A percentile compares a stretch with the other conserved stretches of the same genome.
phyloP scores from a whole-genome alignment of 2,797 vertebrate genomes.

The Todus mexicanus region DNA sequence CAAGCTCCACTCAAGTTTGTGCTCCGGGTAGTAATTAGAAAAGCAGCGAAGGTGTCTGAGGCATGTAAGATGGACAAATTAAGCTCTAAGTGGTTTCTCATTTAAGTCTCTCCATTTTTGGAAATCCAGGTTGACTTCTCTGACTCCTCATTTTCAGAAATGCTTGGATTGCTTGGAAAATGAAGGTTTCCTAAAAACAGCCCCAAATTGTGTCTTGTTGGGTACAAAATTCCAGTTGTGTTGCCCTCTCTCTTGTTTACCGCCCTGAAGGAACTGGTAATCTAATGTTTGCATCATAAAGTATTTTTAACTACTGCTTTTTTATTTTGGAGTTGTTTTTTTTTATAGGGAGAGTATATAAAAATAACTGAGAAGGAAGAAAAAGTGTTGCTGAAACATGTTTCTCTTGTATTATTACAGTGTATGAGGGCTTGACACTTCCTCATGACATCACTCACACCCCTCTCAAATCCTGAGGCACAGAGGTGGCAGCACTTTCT shows the following conservation, averaged over 20 bases:
- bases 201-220: neutral
- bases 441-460: neutral
- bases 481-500: neutral
- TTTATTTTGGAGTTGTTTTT: too few species aligned
- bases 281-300: neutral
- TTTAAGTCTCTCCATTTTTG: neutral
- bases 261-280: neutral
- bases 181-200: neutral
- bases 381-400: accelerated
- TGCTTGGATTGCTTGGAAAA: neutral
- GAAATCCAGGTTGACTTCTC: neutral
- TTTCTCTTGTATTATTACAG: neutral
- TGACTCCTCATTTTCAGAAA: neutral
- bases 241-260: neutral
- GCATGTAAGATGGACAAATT: accelerated
- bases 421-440: neutral
- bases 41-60: neutral
- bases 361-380: neutral
- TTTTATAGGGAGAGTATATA: neutral
- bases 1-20: neutral
- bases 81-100: neutral
- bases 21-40: neutral
- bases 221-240: neutral
- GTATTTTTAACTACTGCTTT: neutral
- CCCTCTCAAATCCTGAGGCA: neutral